Base-by-base conservation (phyloP, 2,113 vertebrate genomes). In the Marmota flaviventris region DNA sequence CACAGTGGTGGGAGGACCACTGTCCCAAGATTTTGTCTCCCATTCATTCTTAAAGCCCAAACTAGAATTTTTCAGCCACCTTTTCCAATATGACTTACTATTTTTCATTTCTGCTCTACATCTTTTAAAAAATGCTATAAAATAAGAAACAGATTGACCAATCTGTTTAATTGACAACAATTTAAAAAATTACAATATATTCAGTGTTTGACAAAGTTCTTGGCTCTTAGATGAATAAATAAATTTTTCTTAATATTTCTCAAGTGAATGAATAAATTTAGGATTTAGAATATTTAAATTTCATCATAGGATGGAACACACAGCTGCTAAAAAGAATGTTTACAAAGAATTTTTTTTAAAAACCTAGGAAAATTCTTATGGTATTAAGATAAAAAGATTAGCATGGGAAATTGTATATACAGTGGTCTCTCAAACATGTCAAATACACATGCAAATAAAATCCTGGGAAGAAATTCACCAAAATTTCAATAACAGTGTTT, bases 41-140 rank as follows among this genome's bases (percentile, higher is more conserved):
- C 27, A 1, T 75, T 89, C 81, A 45, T 88, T 76, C 34, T 34
- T 22, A 32, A 9, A 95, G 79, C 37, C 9, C 42, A 85, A 37
- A 72, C 81, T 87, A 25, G 27, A 34, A 58, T 17, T 56, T 93
- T 93, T 76, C 29, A 45, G 32, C 42, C 16, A 4, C 79, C 20
- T 93, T 92, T 70, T 89, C 87, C 67, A 84, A 7, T 22, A 27
- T 81, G 37, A 97, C 18, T 53, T 27, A 22, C 18, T 42, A 14
- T 77, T 94, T 94, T 85, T 97, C 27, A 93, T n/a, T 53, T 95
- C 70, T 94, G 48, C n/a, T 67, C 42, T 94, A 85, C n/a, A 67
- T 37, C 7, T 69, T 86, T 25, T 13, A 73, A 89, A 91, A 61
- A 91, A 58, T 32, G 20, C 45, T 45, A 42, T 76, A 58, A 92